Evolutionary conservation across 2,888 invertebrate genomes (phyloP).

Genomic region (Tromatobia lineatoria): DNA sequence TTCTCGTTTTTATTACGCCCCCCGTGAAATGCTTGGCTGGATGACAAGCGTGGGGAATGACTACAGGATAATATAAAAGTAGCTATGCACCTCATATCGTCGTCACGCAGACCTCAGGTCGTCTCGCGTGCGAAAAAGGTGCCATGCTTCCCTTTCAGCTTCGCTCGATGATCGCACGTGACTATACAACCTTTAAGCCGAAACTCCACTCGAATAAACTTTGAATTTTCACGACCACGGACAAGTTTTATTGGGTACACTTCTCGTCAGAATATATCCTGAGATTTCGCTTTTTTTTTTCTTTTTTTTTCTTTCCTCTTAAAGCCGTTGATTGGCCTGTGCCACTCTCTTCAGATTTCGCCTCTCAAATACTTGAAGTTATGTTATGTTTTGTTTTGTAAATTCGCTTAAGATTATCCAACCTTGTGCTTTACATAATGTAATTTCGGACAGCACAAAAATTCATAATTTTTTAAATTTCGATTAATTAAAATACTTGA

Average conservation of each 20-base stretch:
- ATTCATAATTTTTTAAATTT: too few species aligned
- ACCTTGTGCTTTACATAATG: too few species aligned
- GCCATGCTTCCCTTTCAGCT: slow-evolving; percentile 16
- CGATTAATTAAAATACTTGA: too few species aligned
- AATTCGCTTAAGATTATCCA: too few species aligned
- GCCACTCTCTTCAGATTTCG: too few species aligned
- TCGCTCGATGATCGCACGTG: slow-evolving; percentile 24
- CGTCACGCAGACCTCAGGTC: slow-evolving; percentile 30
- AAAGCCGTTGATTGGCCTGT: too few species aligned
- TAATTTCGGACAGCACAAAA: too few species aligned
- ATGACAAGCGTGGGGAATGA: slow-evolving; percentile 37
- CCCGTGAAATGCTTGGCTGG: slow-evolving; percentile 12
- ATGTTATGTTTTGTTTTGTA: too few species aligned
- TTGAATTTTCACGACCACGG: background rate
- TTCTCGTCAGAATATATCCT: background rate
- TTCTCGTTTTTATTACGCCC: slow-evolving; percentile 50
- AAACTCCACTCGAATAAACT: slow-evolving; percentile 1
- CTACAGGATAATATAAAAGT: slow-evolving; percentile 40
- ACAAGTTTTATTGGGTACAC: background rate
- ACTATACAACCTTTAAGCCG: background rate
- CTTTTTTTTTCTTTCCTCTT: too few species aligned
- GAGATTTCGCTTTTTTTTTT: background rate
- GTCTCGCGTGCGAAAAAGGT: slow-evolving; percentile 27
- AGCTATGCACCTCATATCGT: slow-evolving; percentile 25
- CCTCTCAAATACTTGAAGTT: background rate